Percentiles rank a stretch among this genome's conserved stretches.
Conservation (phyloP, 2,113 vertebrate genomes). For the Neodon shergylaensis region DNA sequence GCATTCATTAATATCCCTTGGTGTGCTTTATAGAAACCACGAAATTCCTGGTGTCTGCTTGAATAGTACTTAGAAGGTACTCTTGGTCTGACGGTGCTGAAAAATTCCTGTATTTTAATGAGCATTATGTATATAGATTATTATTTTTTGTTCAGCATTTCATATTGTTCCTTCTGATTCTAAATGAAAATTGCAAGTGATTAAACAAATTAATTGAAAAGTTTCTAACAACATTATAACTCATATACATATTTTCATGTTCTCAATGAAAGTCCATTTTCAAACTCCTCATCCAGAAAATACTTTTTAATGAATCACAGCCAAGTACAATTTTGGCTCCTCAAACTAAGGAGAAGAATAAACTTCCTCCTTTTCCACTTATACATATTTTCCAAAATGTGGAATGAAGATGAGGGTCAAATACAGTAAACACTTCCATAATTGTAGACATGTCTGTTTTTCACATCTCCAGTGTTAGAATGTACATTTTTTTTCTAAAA, state of each 20-base stretch:
- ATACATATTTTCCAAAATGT: neutral
- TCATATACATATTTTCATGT: constrained; percentile 57
- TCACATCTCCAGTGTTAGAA: neutral
- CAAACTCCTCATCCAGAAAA: constrained; percentile 50
- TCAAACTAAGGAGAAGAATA: neutral
- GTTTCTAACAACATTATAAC: constrained; percentile 61
- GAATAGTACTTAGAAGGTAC: constrained; percentile 26
- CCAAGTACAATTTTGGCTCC: constrained; percentile 1
- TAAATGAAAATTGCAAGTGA: constrained; percentile 68
- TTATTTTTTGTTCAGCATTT: constrained; percentile 58
- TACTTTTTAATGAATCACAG: constrained; percentile 66
- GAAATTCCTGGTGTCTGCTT: constrained; percentile 20
- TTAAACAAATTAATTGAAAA: constrained; percentile 76
- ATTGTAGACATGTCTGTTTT: constrained; percentile 21
- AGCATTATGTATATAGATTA: constrained; percentile 50
- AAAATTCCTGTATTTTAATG: constrained; percentile 64
- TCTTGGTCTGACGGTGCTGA: constrained; percentile 41
- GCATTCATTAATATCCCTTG: constrained; percentile 56
- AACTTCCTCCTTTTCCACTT: neutral
- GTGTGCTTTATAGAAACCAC: constrained; percentile 36
- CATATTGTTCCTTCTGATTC: constrained; percentile 64
- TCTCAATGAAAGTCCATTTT: constrained; percentile 72
- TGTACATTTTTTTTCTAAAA: neutral
- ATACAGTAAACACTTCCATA: neutral
- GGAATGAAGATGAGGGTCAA: neutral